phyloP scores from a whole-genome alignment of 2,888 invertebrate genomes.

The Hirudinaria manillensis region DNA sequence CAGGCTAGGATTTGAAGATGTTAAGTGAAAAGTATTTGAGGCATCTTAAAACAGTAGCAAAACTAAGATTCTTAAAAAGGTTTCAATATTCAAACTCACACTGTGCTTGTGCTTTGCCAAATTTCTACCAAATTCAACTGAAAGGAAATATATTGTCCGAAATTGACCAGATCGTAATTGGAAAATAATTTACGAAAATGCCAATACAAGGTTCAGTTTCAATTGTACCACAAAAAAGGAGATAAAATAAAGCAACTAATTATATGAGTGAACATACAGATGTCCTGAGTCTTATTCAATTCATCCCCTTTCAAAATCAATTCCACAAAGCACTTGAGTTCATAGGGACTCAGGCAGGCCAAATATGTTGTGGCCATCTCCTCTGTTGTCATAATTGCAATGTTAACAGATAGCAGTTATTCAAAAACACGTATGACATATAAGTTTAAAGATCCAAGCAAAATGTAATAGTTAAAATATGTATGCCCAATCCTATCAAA shows the following conservation, averaged over 20 bases:
- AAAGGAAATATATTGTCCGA: background rate
- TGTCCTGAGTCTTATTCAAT: constrained; percentile 15
- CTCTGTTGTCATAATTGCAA: constrained; percentile 11
- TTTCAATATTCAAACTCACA: background rate
- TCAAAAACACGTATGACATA: no score
- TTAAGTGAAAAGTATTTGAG: no score
- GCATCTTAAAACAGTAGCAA: background rate
- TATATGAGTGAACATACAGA: constrained; percentile 18
- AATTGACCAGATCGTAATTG: background rate
- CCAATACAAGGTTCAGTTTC: no score
- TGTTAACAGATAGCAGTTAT: no score
- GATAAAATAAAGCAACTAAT: no score
- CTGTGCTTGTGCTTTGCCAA: constrained; percentile 7
- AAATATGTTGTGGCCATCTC: constrained; percentile 24
- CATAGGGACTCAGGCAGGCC: constrained; percentile 27
- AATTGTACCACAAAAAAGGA: no score
- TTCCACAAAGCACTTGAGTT: constrained; percentile 28
- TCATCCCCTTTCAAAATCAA: constrained; percentile 21
- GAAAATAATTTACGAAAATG: no score
- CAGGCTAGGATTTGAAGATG: no score
- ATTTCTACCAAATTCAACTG: constrained; percentile 14
- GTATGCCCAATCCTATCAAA: no score
- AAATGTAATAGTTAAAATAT: no score
- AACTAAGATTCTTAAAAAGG: background rate
- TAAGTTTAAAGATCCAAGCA: no score